Conservation (phyloP, 2,797 vertebrate genomes). For the Limosa lapponica region DNA sequence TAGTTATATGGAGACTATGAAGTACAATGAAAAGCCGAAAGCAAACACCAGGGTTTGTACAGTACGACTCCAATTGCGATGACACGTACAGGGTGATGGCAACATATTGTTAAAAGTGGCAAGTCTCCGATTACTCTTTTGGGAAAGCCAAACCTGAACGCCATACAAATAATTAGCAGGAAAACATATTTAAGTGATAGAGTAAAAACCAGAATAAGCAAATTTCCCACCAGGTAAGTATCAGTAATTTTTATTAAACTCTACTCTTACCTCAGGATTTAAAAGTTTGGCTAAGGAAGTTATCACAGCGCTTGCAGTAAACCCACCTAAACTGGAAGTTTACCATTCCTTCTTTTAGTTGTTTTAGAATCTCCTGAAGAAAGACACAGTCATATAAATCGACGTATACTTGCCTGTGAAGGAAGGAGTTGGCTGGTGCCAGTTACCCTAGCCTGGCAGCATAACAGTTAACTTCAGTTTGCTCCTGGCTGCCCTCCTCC, state of each 20-base stretch:
- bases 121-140: not conserved
- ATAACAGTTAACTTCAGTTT: not conserved
- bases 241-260: not conserved
- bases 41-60: not conserved
- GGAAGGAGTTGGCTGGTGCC: not conserved
- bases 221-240: not conserved
- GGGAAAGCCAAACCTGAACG: not conserved
- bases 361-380: not conserved
- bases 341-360: not conserved
- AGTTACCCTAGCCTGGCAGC: too few species aligned
- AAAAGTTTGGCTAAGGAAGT: not conserved
- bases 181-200: not conserved
- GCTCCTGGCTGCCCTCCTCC: not conserved
- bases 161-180: not conserved
- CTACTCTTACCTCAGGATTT: not conserved
- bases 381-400: not conserved
- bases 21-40: not conserved
- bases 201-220: not conserved
- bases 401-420: not conserved
- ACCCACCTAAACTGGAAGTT: not conserved
- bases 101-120: not conserved
- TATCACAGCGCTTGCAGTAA: not conserved
- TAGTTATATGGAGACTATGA: not conserved
- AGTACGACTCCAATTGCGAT: accelerated
- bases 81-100: not conserved